These are phyloP conservation scores for Hoplostethus atlanticus DNA, from an alignment of 2,797 vertebrate genomes.

Conservation along the genomic window DNA sequence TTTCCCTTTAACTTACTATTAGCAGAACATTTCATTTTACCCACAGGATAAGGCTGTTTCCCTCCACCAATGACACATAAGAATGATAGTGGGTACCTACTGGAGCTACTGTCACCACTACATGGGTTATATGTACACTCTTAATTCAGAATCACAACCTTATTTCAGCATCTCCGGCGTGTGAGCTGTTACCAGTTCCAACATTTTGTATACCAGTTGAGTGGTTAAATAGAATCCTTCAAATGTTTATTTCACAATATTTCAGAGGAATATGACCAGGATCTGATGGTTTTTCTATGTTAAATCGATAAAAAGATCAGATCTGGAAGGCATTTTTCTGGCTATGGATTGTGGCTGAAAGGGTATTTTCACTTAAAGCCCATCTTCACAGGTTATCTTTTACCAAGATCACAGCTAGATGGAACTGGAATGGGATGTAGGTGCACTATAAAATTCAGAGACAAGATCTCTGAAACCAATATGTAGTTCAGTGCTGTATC, in stretches of 20 bases:
- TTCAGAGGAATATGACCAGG: not conserved
- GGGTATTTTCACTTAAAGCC: constrained; percentile 8
- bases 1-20: not conserved
- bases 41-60: constrained; percentile 25
- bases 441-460: constrained; percentile 35
- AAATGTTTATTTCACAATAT: constrained; percentile 2
- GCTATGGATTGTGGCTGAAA: not conserved
- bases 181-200: not conserved
- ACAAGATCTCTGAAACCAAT: constrained; percentile 62
- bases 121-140: constrained; percentile 1
- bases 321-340: not conserved
- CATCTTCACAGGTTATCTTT: constrained; percentile 20
- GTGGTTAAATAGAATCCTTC: not conserved
- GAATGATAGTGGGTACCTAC: constrained; percentile 30
- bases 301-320: not conserved
- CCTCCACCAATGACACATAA: constrained; percentile 43
- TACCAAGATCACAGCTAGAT: constrained; percentile 19
- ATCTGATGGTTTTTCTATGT: not conserved
- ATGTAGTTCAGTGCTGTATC: constrained; percentile 45
- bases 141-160: not conserved
- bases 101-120: not conserved
- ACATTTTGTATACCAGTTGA: not conserved
- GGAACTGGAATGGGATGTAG: constrained; percentile 27
- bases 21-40: constrained; percentile 20
- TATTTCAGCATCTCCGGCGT: not conserved